Evolutionary conservation across 1,140 invertebrate species (phyloP).

Genomic region (Subanguina moxae): DNA sequence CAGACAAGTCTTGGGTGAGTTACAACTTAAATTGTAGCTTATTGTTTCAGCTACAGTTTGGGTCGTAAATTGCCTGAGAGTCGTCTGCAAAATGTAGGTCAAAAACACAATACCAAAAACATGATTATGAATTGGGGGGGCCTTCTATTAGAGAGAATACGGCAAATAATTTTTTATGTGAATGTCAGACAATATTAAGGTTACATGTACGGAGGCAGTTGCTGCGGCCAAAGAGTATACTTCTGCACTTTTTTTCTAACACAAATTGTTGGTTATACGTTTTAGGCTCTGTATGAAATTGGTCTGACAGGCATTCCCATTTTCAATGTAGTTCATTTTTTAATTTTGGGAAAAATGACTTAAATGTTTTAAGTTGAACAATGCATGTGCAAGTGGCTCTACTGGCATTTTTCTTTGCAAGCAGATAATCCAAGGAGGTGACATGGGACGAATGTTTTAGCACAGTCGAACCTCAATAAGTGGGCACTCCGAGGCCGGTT

Average conservation of each 20-base stretch:
- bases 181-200: conserved; percentile 72
- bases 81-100: too few relatives aligned
- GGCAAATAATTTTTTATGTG: background rate
- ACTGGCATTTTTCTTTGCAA: conserved; percentile 83
- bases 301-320: conserved; percentile 94
- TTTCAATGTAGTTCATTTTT: conserved; percentile 71
- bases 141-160: too few relatives aligned
- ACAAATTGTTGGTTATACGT: too few relatives aligned
- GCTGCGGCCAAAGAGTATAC: conserved; percentile 80
- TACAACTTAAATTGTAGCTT: too few relatives aligned
- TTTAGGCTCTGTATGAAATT: conserved; percentile 73
- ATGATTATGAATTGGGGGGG: too few relatives aligned
- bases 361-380: conserved; percentile 66
- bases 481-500: too few relatives aligned
- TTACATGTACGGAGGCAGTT: conserved; percentile 94
- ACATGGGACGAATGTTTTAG: background rate
- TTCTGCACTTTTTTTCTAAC: too few relatives aligned
- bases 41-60: too few relatives aligned
- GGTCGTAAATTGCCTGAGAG: too few relatives aligned
- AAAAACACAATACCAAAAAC: too few relatives aligned
- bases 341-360: background rate
- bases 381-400: conserved; percentile 93
- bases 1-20: too few relatives aligned
- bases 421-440: conserved; percentile 73
- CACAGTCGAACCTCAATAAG: too few relatives aligned